These are phyloP conservation scores for Belgica antarctica DNA, from an alignment of 2,888 invertebrate genomes.

Conservation along the genomic window DNA sequence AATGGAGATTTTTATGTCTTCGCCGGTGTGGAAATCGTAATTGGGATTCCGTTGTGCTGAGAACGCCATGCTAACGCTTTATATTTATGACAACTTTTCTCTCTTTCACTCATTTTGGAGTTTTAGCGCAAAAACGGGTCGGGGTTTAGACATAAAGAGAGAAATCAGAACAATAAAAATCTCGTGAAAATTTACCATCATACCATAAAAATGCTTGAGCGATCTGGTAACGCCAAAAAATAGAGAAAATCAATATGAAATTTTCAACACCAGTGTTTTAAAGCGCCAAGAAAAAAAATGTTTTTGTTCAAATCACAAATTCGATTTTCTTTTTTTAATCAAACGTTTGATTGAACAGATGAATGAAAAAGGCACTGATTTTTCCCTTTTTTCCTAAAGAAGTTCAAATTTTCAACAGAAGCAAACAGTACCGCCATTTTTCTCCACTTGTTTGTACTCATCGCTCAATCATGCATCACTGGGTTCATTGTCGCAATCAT, in stretches of 20 bases:
- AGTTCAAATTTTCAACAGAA: not conserved
- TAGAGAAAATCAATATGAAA: slow-evolving; percentile 20
- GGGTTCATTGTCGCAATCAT: not conserved
- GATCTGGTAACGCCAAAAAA: slow-evolving; percentile 2
- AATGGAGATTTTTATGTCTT: slow-evolving; percentile 3
- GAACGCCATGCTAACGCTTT: slow-evolving; percentile 2
- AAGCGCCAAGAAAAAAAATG: not conserved
- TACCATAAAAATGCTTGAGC: slow-evolving; percentile 35
- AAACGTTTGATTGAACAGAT: slow-evolving; percentile 7
- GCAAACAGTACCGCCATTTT: not conserved
- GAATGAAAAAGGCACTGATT: no score
- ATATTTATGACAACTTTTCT: slow-evolving; percentile 24
- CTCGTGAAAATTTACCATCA: slow-evolving; percentile 39
- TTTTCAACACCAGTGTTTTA: slow-evolving; percentile 24
- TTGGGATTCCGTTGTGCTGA: slow-evolving; percentile 26
- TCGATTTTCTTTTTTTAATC: slow-evolving; percentile 9
- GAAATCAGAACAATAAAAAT: slow-evolving; percentile 36
- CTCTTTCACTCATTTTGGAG: not conserved
- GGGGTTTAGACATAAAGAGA: not conserved
- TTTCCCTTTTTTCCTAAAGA: not conserved
- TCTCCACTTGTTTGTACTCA: no score
- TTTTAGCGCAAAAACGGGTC: slow-evolving; percentile 5
- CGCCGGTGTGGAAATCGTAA: not conserved
- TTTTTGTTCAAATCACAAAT: not conserved
- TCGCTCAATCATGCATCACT: not conserved